These are phyloP conservation scores for Aporophyla lueneburgensis DNA, from an alignment of 2,888 invertebrate species.

Conservation along the genomic window DNA sequence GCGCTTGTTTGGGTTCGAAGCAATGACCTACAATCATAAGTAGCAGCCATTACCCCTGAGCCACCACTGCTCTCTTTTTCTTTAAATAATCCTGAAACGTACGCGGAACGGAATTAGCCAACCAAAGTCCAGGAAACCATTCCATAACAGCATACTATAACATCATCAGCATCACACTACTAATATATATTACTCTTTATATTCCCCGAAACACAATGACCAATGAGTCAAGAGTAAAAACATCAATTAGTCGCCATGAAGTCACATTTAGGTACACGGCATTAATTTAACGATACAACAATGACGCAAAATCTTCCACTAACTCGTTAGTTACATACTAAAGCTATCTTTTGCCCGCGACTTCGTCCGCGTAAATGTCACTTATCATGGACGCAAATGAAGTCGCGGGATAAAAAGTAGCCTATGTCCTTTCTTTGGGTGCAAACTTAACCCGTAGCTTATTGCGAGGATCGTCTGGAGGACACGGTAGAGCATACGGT, in stretches of 20 bases:
- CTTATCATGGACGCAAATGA: too few relatives aligned
- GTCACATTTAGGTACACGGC: slow-evolving; percentile 16
- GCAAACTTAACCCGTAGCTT: too few relatives aligned
- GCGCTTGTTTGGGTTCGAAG: too few relatives aligned
- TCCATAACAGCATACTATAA: neutral
- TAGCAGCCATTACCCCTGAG: too few relatives aligned
- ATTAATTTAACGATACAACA: slow-evolving; percentile 16
- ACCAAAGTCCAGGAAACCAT: neutral
- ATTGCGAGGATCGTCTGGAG: too few relatives aligned
- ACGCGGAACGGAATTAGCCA: neutral
- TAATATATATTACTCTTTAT: neutral
- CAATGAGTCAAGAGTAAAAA: neutral
- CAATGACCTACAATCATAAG: too few relatives aligned
- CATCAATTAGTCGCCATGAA: slow-evolving; percentile 22
- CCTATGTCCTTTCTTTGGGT: too few relatives aligned
- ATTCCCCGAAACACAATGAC: slow-evolving; percentile 20
- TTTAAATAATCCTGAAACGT: neutral
- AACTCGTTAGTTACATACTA: slow-evolving; percentile 8
- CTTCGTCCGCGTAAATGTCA: too few relatives aligned
- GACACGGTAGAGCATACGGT: too few relatives aligned
- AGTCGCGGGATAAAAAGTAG: too few relatives aligned
- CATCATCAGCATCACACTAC: neutral
- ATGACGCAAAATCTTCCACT: slow-evolving; percentile 22
- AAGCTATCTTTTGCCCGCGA: too few relatives aligned
- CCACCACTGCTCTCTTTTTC: too few relatives aligned